These are phyloP conservation scores for Diachrysia chrysitis DNA, from an alignment of 2,888 invertebrate species.

Conservation along the genomic window DNA sequence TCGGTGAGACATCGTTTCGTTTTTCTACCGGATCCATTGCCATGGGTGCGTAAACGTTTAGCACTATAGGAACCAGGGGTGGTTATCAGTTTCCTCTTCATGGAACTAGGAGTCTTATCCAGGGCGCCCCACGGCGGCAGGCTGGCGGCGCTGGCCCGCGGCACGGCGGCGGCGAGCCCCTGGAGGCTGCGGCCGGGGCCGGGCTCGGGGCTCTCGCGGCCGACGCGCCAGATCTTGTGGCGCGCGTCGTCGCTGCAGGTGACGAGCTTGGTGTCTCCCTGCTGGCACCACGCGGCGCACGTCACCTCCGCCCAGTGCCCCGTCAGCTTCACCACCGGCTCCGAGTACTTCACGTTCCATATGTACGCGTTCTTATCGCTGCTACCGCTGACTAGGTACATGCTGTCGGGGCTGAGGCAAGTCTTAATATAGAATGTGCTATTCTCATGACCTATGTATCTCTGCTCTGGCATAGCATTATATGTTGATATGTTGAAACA, in stretches of 20 bases:
- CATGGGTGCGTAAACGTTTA: conserved; percentile 58
- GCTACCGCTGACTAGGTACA: conserved; percentile 96
- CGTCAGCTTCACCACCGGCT: conserved; percentile 91
- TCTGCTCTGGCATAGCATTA: conserved; percentile 90
- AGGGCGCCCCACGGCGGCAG: conserved; percentile 73
- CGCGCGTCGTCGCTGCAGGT: conserved; percentile 96
- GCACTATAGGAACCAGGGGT: conserved; percentile 64
- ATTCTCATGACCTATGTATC: conserved; percentile 93
- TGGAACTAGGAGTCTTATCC: conserved; percentile 86
- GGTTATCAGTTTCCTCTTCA: conserved; percentile 73
- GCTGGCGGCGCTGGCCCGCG: conserved; percentile 60
- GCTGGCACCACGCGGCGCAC: conserved; percentile 94
- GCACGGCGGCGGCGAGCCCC: conserved; percentile 75
- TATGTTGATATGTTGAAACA: conserved; percentile 94
- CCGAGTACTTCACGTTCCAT: conserved; percentile 92
- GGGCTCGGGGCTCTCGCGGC: conserved; percentile 80
- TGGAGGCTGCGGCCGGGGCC: conserved; percentile 66
- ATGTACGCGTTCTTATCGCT: conserved; percentile 96
- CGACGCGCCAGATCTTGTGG: conserved; percentile 93
- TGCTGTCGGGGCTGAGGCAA: conserved; percentile 93
- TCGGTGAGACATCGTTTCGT: conserved; percentile 83
- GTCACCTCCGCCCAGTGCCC: conserved; percentile 97
- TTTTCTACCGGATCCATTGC: conserved; percentile 56
- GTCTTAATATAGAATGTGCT: conserved; percentile 96
- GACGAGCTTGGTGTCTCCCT: conserved; percentile 90